Conservation (phyloP, 2,888 invertebrate genomes). For the Chrysina gloriosa region DNA sequence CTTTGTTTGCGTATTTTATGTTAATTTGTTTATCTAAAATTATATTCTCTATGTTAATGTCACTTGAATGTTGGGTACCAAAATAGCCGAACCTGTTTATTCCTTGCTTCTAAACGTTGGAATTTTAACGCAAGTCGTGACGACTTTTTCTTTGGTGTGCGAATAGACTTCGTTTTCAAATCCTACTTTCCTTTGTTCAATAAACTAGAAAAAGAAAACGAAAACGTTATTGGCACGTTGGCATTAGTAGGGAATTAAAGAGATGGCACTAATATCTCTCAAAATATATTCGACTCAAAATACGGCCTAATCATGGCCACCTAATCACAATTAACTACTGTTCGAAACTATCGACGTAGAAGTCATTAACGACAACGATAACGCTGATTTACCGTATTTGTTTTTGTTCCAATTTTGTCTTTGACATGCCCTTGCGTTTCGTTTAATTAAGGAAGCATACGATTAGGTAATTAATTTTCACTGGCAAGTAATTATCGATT, state of each 20-base stretch:
- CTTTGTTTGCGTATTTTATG: constrained; percentile 7
- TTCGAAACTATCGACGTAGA: constrained; percentile 12
- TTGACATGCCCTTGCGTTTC: background rate
- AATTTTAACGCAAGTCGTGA: constrained; percentile 16
- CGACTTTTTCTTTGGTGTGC: constrained; percentile 19
- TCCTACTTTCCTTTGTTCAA: constrained; percentile 9
- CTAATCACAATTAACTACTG: constrained; percentile 33
- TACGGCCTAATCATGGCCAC: constrained; percentile 22
- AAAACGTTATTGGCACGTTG: constrained; percentile 7
- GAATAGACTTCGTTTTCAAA: constrained; percentile 17
- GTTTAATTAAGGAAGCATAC: constrained; percentile 1
- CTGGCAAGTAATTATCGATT: background rate
- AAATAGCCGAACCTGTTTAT: constrained; percentile 2
- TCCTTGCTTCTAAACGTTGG: background rate
- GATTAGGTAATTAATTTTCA: constrained; percentile 23
- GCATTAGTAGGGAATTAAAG: background rate
- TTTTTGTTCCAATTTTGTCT: constrained; percentile 15
- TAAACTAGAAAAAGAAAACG: background rate
- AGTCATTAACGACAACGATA: constrained; percentile 19
- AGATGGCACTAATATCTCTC: constrained; percentile 10
- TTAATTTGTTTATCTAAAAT: background rate
- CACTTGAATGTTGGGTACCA: background rate
- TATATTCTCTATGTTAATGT: constrained; percentile 15
- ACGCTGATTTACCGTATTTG: background rate
- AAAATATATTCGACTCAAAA: constrained; percentile 18